Conservation (phyloP, 2,113 vertebrate genomes). For the Malurus melanocephalus region DNA sequence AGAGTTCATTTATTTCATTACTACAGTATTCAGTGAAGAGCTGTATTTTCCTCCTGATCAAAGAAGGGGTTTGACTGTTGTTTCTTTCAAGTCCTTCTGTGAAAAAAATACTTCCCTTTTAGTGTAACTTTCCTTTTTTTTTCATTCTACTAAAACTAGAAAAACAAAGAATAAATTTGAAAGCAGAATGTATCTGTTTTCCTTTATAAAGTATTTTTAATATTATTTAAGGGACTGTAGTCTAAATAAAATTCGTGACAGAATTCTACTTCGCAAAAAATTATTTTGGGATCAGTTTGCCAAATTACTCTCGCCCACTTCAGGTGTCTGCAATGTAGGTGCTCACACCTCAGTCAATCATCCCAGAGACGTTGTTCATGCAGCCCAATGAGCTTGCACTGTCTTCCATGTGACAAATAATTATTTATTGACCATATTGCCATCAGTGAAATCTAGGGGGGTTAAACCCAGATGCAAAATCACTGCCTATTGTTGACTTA, state of each 20-base stretch:
- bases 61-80: not conserved
- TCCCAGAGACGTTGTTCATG: not conserved
- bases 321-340: not conserved
- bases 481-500: not conserved
- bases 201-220: not conserved
- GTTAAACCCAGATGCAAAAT: not conserved
- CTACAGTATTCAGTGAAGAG: not conserved
- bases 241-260: not conserved
- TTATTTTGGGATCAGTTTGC: not conserved
- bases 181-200: not conserved
- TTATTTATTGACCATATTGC: not conserved
- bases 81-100: not conserved
- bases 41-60: not conserved
- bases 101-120: not conserved
- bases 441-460: fast-evolving
- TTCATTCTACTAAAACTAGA: not conserved
- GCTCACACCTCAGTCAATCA: not conserved
- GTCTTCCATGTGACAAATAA: not conserved
- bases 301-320: not conserved
- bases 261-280: not conserved
- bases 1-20: slow-evolving; percentile 2
- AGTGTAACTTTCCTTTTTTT: not conserved
- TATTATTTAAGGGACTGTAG: not conserved
- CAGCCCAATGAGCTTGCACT: not conserved
- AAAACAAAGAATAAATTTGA: not conserved